Base-by-base conservation (phyloP, 2,888 invertebrate genomes). In the Eumerus sabulonum region DNA sequence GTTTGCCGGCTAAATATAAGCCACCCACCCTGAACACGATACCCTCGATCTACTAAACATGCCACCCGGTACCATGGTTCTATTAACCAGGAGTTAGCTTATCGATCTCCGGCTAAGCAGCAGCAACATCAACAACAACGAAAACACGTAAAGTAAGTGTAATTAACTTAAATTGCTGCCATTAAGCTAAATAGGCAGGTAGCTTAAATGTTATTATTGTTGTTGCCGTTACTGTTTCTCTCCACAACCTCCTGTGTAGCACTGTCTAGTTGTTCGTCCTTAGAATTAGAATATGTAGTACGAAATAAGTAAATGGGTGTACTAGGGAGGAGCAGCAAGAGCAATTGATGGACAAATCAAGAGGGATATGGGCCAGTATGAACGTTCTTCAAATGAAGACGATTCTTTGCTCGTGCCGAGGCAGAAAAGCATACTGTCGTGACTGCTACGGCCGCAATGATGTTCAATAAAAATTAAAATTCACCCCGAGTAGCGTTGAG, bases 141-240 rank as follows among this genome's bases (percentile, higher is more conserved):
- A 44, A 54, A 73, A 64, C 74, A 68, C 74, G 68, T 79, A 79
- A 68, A 42, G 62, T 42, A 57, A 77, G 48, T 74, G 86, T 86
- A 87, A 86, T 87, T 87, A 86, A 86, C 86, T 86, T 86, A 86
- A 87, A 86, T 86, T 86, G 86, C 83, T 83, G 84, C 84, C 87
- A 86, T 87, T 86, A 86, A 87, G 86, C 85, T 86, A 86, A 86
- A 87, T 87, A 86, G 87, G 87, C 86, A 86, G 85, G 86, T 85
- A 87, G 85, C 86, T 86, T 85, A 85, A 86, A 86, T 85, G 85
- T 85, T 86, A 85, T 85, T 86, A 85, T 85, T 85, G 84, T 84
- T 85, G 84, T 44, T 63, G 7, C 11, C 54, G 48, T 35, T 68
- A 27, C 27, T 27, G 27, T 27, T 27, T 7, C 7, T 2, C 27